Conservation (phyloP, 2,797 vertebrate genomes). For the Enteromius treurensis region DNA sequence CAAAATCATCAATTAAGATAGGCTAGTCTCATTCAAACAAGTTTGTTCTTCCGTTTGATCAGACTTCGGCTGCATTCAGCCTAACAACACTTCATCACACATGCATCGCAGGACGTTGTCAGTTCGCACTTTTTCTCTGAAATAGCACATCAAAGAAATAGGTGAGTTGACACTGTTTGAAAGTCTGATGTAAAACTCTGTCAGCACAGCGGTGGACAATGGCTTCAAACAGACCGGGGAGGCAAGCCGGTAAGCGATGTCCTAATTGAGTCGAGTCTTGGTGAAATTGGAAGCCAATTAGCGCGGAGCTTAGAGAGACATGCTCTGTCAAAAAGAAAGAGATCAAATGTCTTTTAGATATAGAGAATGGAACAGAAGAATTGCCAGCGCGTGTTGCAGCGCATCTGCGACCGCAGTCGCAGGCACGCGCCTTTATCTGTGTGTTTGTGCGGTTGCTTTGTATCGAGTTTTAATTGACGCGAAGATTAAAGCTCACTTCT, state of each 20-base stretch:
- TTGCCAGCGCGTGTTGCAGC: slow-evolving; percentile 47
- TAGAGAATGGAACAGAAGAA: slow-evolving; percentile 23
- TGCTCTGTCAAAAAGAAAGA: slow-evolving; percentile 54
- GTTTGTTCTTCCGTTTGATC: slow-evolving; percentile 44
- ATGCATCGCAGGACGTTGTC: slow-evolving; percentile 52
- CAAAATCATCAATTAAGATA: neutral
- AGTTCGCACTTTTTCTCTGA: slow-evolving; percentile 45
- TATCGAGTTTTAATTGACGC: slow-evolving; percentile 77
- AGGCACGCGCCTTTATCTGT: slow-evolving; percentile 18
- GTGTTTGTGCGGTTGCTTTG: slow-evolving; percentile 60
- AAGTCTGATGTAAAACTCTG: slow-evolving; percentile 57
- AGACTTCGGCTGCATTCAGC: slow-evolving; percentile 46
- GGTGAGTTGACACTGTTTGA: slow-evolving; percentile 45
- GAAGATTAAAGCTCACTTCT: slow-evolving; percentile 79
- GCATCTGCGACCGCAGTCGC: slow-evolving; percentile 38
- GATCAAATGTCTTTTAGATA: slow-evolving; percentile 59
- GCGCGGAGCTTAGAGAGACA: slow-evolving; percentile 49
- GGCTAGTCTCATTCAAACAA: neutral
- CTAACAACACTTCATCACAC: slow-evolving; percentile 51
- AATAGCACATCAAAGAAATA: slow-evolving; percentile 53
- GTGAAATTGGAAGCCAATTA: slow-evolving; percentile 63
- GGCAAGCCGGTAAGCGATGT: slow-evolving; percentile 46
- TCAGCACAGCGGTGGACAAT: slow-evolving; percentile 51
- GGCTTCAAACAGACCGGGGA: slow-evolving; percentile 49
- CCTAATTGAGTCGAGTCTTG: slow-evolving; percentile 59